Evolutionary conservation across 2,888 invertebrate species (phyloP), one percentile per base, ranked within the genome.

Genomic region (Tholera decimalis): DNA sequence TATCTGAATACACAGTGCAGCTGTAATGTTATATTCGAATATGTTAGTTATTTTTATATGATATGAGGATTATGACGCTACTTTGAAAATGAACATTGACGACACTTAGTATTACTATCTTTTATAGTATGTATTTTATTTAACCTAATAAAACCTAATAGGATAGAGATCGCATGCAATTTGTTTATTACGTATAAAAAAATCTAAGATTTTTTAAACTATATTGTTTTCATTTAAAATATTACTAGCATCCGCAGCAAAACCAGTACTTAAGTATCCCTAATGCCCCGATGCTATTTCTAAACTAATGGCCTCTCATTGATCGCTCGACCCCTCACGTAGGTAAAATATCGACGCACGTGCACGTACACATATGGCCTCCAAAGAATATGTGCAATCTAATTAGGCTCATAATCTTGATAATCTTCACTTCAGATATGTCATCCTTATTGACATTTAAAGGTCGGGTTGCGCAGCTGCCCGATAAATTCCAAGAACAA

Each of bases 261-360:
- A 30, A 37, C 28, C 30, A 39, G 33, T 44, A 37, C 15, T 66
- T 26, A 66, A 65, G 46, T 46, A 54, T 50, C 62, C 50, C 60
- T 67, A 72, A 69, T 60, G 65, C 43, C 8, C 8, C 35, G 26
- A 64, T 53, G 64, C 49, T 76, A 79, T 67, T 76, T 56, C 66
- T 49, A 61, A 83, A 83, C 77, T 76, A 80, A 85, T 77, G 71
- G 78, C 65, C 73, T 82, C 80, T 78, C 72, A 80, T 79, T 81
- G 78, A 81, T 83, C 80, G 65, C 22, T 66, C 73, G 78, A 81
- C 77, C 83, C 68, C 76, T 88, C 89, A 88, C 88, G 89, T 87
- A 86, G 76, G 59, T 72, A 64, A 67, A 76, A 63, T 74, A 78
- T 73, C 73, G 62, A 64, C 60, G 78, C 85, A 88, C 88, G 89